These are phyloP conservation scores for Neosilurus mollespiculum DNA, from an alignment of 2,797 vertebrate genomes.

Conservation along the genomic window DNA sequence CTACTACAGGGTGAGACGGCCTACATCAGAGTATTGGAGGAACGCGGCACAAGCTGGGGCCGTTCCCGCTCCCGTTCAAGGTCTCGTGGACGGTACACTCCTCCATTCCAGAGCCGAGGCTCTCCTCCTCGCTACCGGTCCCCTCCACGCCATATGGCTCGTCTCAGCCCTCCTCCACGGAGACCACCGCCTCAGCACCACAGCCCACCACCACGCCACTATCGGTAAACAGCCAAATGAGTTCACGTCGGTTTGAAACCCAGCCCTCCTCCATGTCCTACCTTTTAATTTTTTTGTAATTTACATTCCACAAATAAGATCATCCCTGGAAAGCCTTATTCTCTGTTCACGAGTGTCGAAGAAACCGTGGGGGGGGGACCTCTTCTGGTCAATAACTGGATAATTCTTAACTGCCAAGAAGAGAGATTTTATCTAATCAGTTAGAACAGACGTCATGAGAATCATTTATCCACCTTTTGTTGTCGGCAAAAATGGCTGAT, in stretches of 20 bases:
- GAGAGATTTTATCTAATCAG: slow-evolving; percentile 4
- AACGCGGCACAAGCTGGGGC: slow-evolving; percentile 82
- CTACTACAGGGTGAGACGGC: slow-evolving; percentile 80
- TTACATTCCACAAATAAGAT: slow-evolving; percentile 72
- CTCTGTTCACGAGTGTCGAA: slow-evolving; percentile 30
- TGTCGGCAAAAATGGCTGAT: slow-evolving; percentile 11
- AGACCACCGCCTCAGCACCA: slow-evolving; percentile 67
- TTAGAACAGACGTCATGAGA: slow-evolving; percentile 16
- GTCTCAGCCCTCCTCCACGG: slow-evolving; percentile 75
- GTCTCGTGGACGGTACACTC: slow-evolving; percentile 86
- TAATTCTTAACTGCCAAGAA: slow-evolving; percentile 10
- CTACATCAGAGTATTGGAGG: slow-evolving; percentile 84
- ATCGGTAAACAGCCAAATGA: slow-evolving; percentile 65
- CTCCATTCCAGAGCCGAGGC: slow-evolving; percentile 85
- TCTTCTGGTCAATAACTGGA: slow-evolving; percentile 29
- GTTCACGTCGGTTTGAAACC: slow-evolving; percentile 34
- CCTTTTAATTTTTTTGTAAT: slow-evolving; percentile 61
- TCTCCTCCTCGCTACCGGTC: slow-evolving; percentile 88
- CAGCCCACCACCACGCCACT: slow-evolving; percentile 78
- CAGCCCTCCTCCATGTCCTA: slow-evolving; percentile 27
- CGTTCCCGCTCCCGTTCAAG: slow-evolving; percentile 85
- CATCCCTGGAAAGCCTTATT: slow-evolving; percentile 59
- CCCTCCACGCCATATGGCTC: slow-evolving; percentile 79
- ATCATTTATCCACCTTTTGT: slow-evolving; percentile 28
- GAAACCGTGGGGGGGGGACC: neutral